Evolutionary conservation across 2,113 vertebrate genomes (phyloP), one percentile per base, ranked within the genome.

Genomic region (Ancistrus triradiatus): DNA sequence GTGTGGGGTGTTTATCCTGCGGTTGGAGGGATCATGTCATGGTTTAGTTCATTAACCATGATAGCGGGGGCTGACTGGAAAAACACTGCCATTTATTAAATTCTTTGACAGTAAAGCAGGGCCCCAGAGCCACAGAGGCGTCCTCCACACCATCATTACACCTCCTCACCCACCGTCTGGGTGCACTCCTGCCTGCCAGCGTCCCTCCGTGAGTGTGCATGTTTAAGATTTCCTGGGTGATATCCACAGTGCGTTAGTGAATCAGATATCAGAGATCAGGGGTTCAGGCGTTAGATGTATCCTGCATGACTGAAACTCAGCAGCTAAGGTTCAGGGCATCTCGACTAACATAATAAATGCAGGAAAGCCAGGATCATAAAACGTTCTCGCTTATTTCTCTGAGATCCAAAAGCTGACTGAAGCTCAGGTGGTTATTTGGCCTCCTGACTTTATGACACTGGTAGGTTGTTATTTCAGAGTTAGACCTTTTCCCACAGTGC

Each of bases 391-490:
- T 68, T 64, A 60, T 68, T 71, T 63, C 50, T 55, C 48, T 44
- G 44, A 11, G 52, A 53, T 53, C 53, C 2, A 40, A 56, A 53
- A 71, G 60, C 73, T 37, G 60, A 19, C 22, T 13, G 58, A 67
- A 31, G 27, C 46, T 57, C 53, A 61, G 60, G 21, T 13, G 28
- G 49, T 59, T 71, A 46, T 64, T 75, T 73, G 72, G 63, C 64
- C 50, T 67, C 37, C 31, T 31, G 22, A 63, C 71, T 73, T 78
- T 73, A 68, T 67, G 59, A 60, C 59, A 59, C 53, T 15, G 50
- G 43, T 69, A 56, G 27, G 49, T 63, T 75, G 63, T 69, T 78
- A 57, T 73, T 70, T 63, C 48, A 70, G 51, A 68, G 56, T 73
- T 73, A 44, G 67, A 57, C 63, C 63, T 69, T 66, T 63, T 74